phyloP scores from a whole-genome alignment of 2,113 vertebrate species.

The Anoplopoma fimbria region DNA sequence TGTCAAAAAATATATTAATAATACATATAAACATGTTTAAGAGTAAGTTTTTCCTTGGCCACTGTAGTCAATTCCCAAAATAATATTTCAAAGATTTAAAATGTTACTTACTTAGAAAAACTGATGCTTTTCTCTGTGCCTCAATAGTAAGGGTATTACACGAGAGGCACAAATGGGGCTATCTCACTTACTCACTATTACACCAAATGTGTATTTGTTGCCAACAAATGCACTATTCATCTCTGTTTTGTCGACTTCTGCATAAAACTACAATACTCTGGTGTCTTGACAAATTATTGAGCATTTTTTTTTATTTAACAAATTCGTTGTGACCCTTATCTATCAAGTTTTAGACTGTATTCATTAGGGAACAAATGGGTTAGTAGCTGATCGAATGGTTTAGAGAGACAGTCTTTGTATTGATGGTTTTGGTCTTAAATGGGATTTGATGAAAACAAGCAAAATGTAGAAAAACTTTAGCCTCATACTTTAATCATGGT shows the following conservation, averaged over 20 bases:
- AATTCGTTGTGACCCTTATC: no score
- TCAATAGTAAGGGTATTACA: background rate
- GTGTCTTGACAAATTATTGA: background rate
- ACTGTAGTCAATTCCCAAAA: background rate
- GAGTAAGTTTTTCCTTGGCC: background rate
- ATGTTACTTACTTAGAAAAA: background rate
- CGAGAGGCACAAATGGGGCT: background rate
- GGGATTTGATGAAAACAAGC: background rate
- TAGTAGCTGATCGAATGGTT: background rate
- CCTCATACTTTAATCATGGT: background rate
- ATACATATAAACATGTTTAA: background rate
- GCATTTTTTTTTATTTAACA: no score
- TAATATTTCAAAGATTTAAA: background rate
- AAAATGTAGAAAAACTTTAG: background rate
- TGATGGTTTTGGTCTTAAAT: background rate
- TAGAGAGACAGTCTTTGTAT: background rate
- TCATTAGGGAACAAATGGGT: no score
- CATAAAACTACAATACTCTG: background rate
- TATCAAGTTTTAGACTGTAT: no score
- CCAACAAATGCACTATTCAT: background rate
- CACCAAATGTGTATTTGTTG: background rate
- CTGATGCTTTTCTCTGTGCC: background rate
- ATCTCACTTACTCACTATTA: background rate
- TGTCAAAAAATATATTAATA: background rate
- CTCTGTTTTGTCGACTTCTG: background rate